Evolutionary conservation across 1,140 invertebrate species (phyloP).

Genomic region (Magallana ariakensis): DNA sequence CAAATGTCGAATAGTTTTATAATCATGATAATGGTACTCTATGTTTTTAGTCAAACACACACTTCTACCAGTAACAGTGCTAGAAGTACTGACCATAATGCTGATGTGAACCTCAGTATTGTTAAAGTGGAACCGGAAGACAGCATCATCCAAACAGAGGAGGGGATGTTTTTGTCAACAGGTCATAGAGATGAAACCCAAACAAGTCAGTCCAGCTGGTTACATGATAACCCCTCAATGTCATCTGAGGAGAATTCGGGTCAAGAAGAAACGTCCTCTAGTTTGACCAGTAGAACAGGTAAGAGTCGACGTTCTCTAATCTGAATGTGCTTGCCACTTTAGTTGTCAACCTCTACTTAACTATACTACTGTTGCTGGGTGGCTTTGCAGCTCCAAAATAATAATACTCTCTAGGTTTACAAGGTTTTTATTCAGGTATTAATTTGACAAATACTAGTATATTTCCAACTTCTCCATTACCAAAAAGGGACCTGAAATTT

Average conservation of each 20-base stretch:
- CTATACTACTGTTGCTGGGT: no score
- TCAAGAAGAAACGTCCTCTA: constrained; percentile 1
- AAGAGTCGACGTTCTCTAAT: neutral
- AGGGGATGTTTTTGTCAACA: no score
- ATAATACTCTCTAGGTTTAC: no score
- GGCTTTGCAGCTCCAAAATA: no score
- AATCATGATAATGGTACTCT: neutral
- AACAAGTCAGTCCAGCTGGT: neutral
- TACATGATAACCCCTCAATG: neutral
- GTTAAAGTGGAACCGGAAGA: neutral
- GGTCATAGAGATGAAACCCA: neutral
- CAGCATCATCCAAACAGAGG: neutral
- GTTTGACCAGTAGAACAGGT: neutral
- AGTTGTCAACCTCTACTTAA: no score
- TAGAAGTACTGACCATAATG: neutral
- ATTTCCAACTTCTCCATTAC: no score
- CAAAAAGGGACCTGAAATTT: no score
- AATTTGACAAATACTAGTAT: no score
- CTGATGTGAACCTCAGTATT: neutral
- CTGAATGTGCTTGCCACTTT: no score
- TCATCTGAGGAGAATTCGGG: neutral
- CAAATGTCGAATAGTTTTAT: neutral
- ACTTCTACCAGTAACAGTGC: neutral
- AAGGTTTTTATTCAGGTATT: no score
- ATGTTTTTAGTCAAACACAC: neutral